Conservation (phyloP, 2,888 invertebrate species). For the Agonum fuliginosum region DNA sequence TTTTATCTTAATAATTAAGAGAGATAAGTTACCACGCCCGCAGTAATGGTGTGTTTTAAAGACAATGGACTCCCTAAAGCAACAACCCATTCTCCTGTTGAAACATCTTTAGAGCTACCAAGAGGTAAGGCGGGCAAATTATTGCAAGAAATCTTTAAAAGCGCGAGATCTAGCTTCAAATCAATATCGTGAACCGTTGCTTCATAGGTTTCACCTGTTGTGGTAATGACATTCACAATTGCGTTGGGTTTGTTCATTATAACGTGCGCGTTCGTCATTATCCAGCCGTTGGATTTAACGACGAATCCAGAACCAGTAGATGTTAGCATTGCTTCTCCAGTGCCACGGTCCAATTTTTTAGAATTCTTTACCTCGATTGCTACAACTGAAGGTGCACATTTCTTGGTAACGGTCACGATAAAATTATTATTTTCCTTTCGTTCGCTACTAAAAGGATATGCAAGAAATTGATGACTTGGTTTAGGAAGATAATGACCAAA, state of each 20-base stretch:
- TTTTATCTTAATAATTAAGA: neutral
- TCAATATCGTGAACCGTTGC: conserved; percentile 91
- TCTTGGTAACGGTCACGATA: conserved; percentile 91
- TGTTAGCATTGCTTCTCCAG: conserved; percentile 79
- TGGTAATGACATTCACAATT: conserved; percentile 79
- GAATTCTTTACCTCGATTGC: conserved; percentile 91
- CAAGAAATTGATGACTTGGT: neutral
- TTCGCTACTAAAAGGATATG: conserved; percentile 26
- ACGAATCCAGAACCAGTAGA: conserved; percentile 96
- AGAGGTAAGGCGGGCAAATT: conserved; percentile 86
- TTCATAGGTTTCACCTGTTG: conserved; percentile 72
- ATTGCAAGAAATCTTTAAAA: conserved; percentile 85
- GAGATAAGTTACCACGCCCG: conserved; percentile 84
- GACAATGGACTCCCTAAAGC: conserved; percentile 95
- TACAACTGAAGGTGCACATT: conserved; percentile 89
- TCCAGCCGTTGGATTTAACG: conserved; percentile 88
- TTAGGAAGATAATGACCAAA: neutral
- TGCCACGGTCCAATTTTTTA: conserved; percentile 80
- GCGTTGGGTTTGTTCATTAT: conserved; percentile 87
- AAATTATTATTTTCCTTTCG: conserved; percentile 82
- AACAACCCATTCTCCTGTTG: conserved; percentile 95
- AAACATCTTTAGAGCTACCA: conserved; percentile 83
- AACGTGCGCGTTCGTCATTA: conserved; percentile 96
- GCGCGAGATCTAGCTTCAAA: conserved; percentile 89
- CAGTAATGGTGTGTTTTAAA: conserved; percentile 93